Evolutionary conservation across 2,888 invertebrate genomes (phyloP).

Genomic region (Mimachlamys varia): DNA sequence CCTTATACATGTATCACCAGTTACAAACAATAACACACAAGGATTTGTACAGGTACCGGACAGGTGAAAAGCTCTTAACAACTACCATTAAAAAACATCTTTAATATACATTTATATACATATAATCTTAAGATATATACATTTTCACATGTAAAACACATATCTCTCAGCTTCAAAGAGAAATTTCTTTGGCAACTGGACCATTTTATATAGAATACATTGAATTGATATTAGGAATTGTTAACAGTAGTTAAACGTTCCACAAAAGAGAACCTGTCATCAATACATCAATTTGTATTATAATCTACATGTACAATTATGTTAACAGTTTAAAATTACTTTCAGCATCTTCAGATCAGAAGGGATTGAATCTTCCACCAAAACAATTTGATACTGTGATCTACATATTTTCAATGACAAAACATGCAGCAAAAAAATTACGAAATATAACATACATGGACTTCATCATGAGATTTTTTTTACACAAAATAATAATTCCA

Average conservation of each 20-base stretch:
- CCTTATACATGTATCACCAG: not conserved
- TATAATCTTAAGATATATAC: not conserved
- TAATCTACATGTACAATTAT: no score
- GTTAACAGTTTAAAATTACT: no score
- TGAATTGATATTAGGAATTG: not conserved
- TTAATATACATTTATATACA: not conserved
- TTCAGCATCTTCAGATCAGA: no score
- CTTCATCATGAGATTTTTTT: no score
- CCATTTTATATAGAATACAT: not conserved
- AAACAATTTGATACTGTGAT: no score
- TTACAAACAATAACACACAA: not conserved
- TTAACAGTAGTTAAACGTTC: not conserved
- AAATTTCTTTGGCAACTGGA: not conserved
- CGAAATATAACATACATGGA: no score
- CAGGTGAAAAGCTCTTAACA: not conserved
- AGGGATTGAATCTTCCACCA: no score
- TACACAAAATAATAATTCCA: no score
- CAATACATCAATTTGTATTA: no score
- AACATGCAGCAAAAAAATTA: no score
- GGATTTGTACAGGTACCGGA: not conserved
- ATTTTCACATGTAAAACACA: not conserved
- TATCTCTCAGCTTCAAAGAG: not conserved
- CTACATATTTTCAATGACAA: no score
- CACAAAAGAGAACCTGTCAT: no score
- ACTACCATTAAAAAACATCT: not conserved